Base-by-base conservation (phyloP, 2,888 invertebrate species). In the Hofmannophila pseudospretella region DNA sequence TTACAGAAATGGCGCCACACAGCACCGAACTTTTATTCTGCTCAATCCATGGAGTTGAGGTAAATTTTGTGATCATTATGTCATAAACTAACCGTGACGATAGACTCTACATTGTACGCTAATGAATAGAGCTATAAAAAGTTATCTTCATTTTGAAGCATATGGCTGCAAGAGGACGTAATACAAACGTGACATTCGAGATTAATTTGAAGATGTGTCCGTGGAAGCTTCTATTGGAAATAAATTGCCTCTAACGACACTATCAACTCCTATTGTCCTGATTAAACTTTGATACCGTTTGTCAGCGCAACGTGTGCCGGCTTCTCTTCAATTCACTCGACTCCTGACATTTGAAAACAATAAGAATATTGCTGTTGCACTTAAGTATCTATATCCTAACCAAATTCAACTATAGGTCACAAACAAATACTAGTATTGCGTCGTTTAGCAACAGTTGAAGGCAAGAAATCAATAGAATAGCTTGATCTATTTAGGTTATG, bases 1-100 rank as follows among this genome's bases (percentile, higher is more conserved):
- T 85, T 85, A 47, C 84, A 86, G 86, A 84, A 84, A 75, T 86
- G 86, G 86, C 72, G 86, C 43, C 79, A 84, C 49, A 84, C 85
- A 9, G 80, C 84, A 38, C 84, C 80, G 3, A 74, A 67, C 51
- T 86, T 86, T 62, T 86, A 86, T 55, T 76, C 85, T 22, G 69
- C 75, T 27, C 85, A 86, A 52, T 75, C 81, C 30, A 60, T 82
- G 44, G 86, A 85, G 50, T 68, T 78, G 65, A 81, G 85, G 85
- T 85, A 74, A 57, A 13, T 27, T 29, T 25, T 43, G 51, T 49
- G 54, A 48, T 36, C 32, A 11, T n/a, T 23, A 9, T 23, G 2
- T 23, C 2, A 23, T 23, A 5, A 23, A 23, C 23, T 23, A 7
- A n/a, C n/a, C n/a, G n/a, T n/a, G n/a, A n/a, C n/a, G n/a, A n/a